Conservation (phyloP, 2,113 vertebrate species). For the Tyto alba region DNA sequence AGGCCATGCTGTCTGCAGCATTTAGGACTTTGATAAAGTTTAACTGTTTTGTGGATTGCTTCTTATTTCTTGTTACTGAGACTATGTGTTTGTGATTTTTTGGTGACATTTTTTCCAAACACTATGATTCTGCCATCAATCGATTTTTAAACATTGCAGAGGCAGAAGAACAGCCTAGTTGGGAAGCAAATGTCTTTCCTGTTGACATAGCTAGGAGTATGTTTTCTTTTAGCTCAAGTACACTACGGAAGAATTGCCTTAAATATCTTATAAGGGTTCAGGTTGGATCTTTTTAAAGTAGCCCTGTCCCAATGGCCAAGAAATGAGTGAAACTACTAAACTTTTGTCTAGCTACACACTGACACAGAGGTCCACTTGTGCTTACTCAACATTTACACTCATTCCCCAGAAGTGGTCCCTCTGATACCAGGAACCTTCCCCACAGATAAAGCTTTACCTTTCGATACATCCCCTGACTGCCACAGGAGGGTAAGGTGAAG, state of each 20-base stretch:
- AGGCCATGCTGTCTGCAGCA: not conserved
- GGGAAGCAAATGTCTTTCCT: not conserved
- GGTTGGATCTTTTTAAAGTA: not conserved
- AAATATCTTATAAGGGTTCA: not conserved
- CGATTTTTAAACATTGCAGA: not conserved
- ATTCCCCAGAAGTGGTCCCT: not conserved
- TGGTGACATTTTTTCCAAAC: not conserved
- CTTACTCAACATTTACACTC: not conserved
- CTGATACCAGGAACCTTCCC: not conserved
- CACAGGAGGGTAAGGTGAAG: not conserved
- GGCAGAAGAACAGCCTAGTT: not conserved
- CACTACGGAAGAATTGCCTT: not conserved
- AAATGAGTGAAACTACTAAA: not conserved
- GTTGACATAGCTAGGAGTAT: not conserved
- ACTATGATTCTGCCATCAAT: not conserved
- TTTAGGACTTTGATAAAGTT: not conserved
- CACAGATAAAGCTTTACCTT: not conserved
- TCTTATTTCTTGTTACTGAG: not conserved
- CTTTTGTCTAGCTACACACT: not conserved
- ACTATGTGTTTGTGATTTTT: not conserved
- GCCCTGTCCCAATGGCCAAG: not conserved
- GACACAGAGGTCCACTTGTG: not conserved
- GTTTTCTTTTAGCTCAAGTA: not conserved
- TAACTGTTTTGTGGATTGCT: not conserved
- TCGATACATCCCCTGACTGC: not conserved